phyloP scores from a whole-genome alignment of 2,888 invertebrate genomes.

The Liopterus haemorrhoidalis region DNA sequence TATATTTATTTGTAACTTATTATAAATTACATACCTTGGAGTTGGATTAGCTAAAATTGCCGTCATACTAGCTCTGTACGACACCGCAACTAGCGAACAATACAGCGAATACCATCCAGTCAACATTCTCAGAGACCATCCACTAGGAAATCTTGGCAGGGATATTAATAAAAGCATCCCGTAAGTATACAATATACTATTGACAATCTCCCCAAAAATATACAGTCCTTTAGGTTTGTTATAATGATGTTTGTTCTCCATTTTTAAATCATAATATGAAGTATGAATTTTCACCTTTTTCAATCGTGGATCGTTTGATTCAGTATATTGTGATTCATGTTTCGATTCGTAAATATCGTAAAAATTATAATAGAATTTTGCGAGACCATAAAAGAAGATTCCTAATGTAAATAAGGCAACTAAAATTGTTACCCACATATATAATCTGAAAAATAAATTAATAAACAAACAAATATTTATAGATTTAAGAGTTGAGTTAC shows the following conservation, averaged over 20 bases:
- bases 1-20: too few relatives aligned
- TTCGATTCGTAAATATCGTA: constrained; percentile 37
- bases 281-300: neutral
- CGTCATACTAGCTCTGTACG: constrained; percentile 79
- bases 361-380: constrained; percentile 52
- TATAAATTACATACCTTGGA: constrained; percentile 49
- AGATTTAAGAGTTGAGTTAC: too few relatives aligned
- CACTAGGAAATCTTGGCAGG: constrained; percentile 67
- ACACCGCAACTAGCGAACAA: constrained; percentile 70
- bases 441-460: constrained; percentile 48
- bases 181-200: constrained; percentile 72
- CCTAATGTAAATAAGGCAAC: constrained; percentile 62
- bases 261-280: too few relatives aligned
- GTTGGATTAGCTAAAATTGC: constrained; percentile 75
- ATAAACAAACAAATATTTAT: neutral
- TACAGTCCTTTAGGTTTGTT: constrained; percentile 52
- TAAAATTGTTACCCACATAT: constrained; percentile 71
- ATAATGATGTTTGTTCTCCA: too few relatives aligned
- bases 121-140: constrained; percentile 73
- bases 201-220: constrained; percentile 64
- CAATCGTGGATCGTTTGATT: constrained; percentile 16
- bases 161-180: constrained; percentile 77
- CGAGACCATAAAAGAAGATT: constrained; percentile 59
- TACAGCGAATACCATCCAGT: constrained; percentile 88
- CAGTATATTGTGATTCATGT: too few relatives aligned